Conservation (phyloP, 2,113 vertebrate species). For the Guaruba guarouba region DNA sequence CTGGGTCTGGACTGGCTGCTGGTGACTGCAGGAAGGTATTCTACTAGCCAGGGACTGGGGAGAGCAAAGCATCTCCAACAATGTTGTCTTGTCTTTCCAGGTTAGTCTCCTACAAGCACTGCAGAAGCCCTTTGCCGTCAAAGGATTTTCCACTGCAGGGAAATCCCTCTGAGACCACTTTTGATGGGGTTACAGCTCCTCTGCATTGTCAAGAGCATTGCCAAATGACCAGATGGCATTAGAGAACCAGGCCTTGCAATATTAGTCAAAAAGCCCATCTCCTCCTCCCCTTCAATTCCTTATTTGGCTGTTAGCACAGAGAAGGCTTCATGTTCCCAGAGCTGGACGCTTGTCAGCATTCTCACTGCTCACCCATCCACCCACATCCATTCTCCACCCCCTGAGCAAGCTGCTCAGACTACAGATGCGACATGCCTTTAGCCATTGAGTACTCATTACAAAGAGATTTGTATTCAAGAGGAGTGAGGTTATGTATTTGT, state of each 20-base stretch:
- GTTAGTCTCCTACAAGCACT: not conserved
- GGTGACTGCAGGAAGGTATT: not conserved
- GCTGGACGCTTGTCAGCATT: not conserved
- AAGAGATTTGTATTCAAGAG: constrained; percentile 26
- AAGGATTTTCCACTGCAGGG: not conserved
- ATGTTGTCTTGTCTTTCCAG: not conserved
- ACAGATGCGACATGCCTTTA: not conserved
- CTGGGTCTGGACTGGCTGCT: not conserved
- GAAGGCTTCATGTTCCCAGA: not conserved
- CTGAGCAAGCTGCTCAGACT: not conserved
- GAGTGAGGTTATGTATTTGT: constrained; percentile 32
- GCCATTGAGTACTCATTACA: not conserved
- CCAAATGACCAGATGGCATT: constrained; percentile 59
- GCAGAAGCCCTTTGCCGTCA: not conserved
- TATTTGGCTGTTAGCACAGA: not conserved
- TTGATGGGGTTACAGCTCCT: not conserved
- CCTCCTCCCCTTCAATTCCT: constrained; percentile 24
- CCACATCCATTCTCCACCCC: not conserved
- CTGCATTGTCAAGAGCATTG: not conserved
- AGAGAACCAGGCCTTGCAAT: constrained; percentile 19
- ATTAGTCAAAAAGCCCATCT: constrained; percentile 25
- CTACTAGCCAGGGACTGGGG: not conserved
- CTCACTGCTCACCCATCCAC: not conserved
- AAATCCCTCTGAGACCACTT: constrained; percentile 8
- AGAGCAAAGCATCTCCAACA: not conserved